Evolutionary conservation across 2,888 invertebrate species (phyloP).

Genomic region (Troides aeacus): DNA sequence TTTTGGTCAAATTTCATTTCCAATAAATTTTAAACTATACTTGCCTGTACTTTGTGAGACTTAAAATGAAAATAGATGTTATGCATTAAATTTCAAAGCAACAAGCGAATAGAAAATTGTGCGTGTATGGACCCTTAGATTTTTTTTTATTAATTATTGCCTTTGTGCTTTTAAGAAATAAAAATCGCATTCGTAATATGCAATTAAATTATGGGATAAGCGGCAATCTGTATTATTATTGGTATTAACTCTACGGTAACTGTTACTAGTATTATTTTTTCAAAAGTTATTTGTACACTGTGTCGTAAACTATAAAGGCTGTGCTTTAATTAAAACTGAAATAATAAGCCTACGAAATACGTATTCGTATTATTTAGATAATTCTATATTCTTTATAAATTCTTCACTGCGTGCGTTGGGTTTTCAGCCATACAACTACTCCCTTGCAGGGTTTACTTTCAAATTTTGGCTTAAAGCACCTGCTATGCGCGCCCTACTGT

Average conservation of each 20-base stretch:
- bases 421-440: constrained; percentile 50
- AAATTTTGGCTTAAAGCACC: constrained; percentile 57
- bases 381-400: constrained; percentile 38
- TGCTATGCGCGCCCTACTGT: constrained; percentile 55
- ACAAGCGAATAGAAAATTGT: constrained; percentile 42
- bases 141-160: constrained; percentile 5
- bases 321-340: constrained; percentile 2
- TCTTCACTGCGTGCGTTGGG: constrained; percentile 25
- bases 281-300: constrained; percentile 14
- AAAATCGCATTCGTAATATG: constrained; percentile 3
- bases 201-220: constrained; percentile 11
- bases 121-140: constrained; percentile 32
- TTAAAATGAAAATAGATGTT: constrained; percentile 31
- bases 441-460: constrained; percentile 53
- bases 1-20: background rate
- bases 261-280: constrained; percentile 13
- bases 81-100: constrained; percentile 42
- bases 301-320: background rate
- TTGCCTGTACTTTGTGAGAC: constrained; percentile 8
- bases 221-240: constrained; percentile 21
- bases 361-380: background rate
- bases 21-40: background rate
- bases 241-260: constrained; percentile 14
- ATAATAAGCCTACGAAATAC: background rate
- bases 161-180: constrained; percentile 5